phyloP scores from a whole-genome alignment of 2,888 invertebrate genomes.

The Pteria penguin region DNA sequence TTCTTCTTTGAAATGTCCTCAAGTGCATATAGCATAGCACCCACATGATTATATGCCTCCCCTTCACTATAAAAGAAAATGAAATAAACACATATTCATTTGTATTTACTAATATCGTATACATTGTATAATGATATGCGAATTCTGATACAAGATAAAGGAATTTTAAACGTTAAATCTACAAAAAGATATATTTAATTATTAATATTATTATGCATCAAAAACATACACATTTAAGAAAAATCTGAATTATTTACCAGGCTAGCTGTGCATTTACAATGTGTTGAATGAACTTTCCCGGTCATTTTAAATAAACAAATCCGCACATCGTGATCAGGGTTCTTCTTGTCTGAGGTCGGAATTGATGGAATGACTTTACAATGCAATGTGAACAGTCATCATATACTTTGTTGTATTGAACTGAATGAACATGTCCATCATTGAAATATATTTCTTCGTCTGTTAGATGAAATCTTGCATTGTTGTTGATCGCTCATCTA shows the following conservation, averaged over 20 bases:
- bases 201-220: no score
- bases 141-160: neutral
- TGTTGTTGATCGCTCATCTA: no score
- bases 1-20: conserved; percentile 14
- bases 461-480: no score
- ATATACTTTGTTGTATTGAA: neutral
- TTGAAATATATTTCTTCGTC: no score
- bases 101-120: neutral
- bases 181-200: neutral
- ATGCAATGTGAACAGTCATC: conserved; percentile 6
- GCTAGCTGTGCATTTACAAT: conserved; percentile 42
- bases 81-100: neutral
- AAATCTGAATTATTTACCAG: conserved; percentile 34
- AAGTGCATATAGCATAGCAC: conserved; percentile 16
- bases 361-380: conserved; percentile 42
- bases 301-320: conserved; percentile 34
- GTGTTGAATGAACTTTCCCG: no score
- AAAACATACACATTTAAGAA: neutral
- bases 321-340: conserved; percentile 38
- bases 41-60: conserved; percentile 25
- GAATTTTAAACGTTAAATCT: neutral
- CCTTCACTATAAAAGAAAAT: neutral
- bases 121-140: neutral
- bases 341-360: conserved; percentile 24
- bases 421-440: conserved; percentile 14